A percentile compares a stretch with the other conserved stretches of the same genome.
These are phyloP conservation scores for Anarrhichthys ocellatus DNA, from an alignment of 2,113 vertebrate species.

Conservation along the genomic window DNA sequence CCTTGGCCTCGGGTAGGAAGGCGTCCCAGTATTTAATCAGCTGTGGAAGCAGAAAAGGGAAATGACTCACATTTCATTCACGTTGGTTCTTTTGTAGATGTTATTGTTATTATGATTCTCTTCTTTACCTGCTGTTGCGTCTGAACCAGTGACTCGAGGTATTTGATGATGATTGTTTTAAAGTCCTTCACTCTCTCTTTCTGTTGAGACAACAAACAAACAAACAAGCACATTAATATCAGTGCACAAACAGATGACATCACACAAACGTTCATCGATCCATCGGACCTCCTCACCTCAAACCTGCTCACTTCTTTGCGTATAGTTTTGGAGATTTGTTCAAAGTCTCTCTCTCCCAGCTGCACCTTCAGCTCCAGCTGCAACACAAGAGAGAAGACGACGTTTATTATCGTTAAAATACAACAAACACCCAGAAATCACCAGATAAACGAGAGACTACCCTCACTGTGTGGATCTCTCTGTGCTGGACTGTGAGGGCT, in stretches of 20 bases:
- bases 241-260: neutral
- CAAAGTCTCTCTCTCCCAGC: slow-evolving; percentile 98
- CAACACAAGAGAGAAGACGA: slow-evolving; percentile 60
- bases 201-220: slow-evolving; percentile 77
- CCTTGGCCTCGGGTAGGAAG: slow-evolving; percentile 99
- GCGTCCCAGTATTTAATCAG: slow-evolving; percentile 99
- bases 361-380: slow-evolving; percentile 98
- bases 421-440: no score
- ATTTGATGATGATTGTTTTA: slow-evolving; percentile 95
- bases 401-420: no score
- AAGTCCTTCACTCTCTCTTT: slow-evolving; percentile 98
- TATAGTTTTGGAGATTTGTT: slow-evolving; percentile 98
- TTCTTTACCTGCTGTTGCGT: slow-evolving; percentile 94
- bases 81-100: neutral
- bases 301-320: slow-evolving; percentile 96
- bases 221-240: neutral
- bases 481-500: no score
- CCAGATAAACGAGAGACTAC: no score
- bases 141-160: slow-evolving; percentile 96
- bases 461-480: no score
- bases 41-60: slow-evolving; percentile 73
- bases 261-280: no score
- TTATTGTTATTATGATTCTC: no score
- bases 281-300: slow-evolving; percentile 85
- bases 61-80: neutral